Base-by-base conservation (phyloP, 2,888 invertebrate genomes). In the Pharmacophagus antenor region DNA sequence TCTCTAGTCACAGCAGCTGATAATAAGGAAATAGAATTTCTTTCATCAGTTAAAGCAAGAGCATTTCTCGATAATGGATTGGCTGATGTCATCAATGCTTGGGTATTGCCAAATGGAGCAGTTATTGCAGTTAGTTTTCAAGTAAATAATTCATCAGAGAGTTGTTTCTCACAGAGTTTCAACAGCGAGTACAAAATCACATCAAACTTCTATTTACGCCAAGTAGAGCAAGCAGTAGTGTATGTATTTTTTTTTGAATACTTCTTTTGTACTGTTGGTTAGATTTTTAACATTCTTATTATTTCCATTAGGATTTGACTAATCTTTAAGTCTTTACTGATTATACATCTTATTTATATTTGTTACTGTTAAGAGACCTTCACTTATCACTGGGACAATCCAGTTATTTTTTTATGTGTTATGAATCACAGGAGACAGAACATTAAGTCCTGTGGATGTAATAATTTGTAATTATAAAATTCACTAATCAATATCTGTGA, bases 181-280 rank as follows among this genome's bases (percentile, higher is more conserved):
- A 65, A 63, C 48, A 67, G 71, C 63, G 77, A 68, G 42, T 79
- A 74, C 67, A 73, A 77, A 64, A 94, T 97, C 80, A 94, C 94
- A 65, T 96, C 97, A 0, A 94, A 93, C 69, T 94, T 98, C 27
- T 93, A 94, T 70, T 93, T 98, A 0, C 93, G 94, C 67, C 94
- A 96, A 74, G 94, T 96, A 49, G 96, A 97, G 73, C 92, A 93
- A 67, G 98, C 96, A 8, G 97, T 97, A 56, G 92, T 94, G 93
- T 88, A 84, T 73, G 87, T 82, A 69, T 56, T 50, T 52, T 27
- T 37, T 41, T 41, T n/a, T 51, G 51, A 15, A 44, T 59, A n/a
- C n/a, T 37, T 49, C 20, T 56, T 1, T 46, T 42, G 48, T 41
- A 21, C 23, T 25, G 23, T 25, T 5, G 23, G 7, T 31, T 12